Evolutionary conservation across 2,113 vertebrate species (phyloP), one percentile per base, ranked within the genome.

Genomic region (Syngnathus typhle): DNA sequence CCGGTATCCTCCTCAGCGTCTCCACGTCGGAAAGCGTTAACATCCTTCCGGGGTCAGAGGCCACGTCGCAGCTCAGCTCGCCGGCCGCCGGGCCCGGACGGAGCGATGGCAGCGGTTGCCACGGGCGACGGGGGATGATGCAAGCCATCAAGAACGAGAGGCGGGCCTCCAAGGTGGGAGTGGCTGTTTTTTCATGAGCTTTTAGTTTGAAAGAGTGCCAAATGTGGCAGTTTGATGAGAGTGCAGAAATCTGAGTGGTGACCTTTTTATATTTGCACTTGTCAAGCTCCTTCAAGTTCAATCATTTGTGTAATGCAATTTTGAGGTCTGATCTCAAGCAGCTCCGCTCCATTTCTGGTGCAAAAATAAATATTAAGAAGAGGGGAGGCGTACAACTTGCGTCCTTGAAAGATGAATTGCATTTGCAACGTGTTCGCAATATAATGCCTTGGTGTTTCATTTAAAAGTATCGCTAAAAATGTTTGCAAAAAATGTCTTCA

Each of bases 81-180:
- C 94, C 94, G 0, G 85, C 91, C 0, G 88, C 74, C 0, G 86
- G 86, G 13, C 70, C 70, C 0, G 68, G 78, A 2, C 68, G 88
- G 37, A 91, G 88, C 58, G 94, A 94, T 72, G 69, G 82, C 0
- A 85, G 85, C 1, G 81, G 85, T 54, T 82, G 84, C 68, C 91
- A 92, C 0, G 94, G 94, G 64, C 91, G 95, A 11, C 92, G 95
- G 27, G 96, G 96, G 60, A 98, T 96, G 73, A 98, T 99, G 95
- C 95, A 98, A 87, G 95, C 96, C 72, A 99, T 99, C 86, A 98
- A 96, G 89, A 99, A 99, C 0, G 96, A 99, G 81, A 90, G 90
- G 58, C 93, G 96, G 70, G 97, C 97, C 37, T 98, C 96, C 5
- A 99, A 99, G 89, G 88, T 89, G 78, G 82, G 83, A 46, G 7